Evolutionary conservation across 2,797 vertebrate species (phyloP).

Genomic region (Tragelaphus eurycerus): DNA sequence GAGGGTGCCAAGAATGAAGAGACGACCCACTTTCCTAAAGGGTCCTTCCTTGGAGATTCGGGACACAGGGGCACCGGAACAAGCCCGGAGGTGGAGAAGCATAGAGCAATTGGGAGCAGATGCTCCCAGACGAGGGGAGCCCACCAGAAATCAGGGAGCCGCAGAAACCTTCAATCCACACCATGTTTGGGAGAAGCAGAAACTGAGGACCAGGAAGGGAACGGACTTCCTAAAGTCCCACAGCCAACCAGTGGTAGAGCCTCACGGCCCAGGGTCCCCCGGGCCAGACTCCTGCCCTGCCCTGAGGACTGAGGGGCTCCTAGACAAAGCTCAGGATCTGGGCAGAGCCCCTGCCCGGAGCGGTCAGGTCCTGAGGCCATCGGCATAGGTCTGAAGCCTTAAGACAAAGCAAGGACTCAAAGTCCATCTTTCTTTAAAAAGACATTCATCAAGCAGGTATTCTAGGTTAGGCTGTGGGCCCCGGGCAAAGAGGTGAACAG

Average conservation of each 20-base stretch:
- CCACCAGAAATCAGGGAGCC: background rate
- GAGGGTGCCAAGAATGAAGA: background rate
- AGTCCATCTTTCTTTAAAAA: slow-evolving; percentile 17
- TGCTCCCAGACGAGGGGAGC: background rate
- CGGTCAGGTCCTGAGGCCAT: background rate
- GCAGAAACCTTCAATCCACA: background rate
- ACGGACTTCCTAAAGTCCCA: background rate
- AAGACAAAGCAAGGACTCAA: background rate
- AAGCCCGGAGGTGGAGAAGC: background rate
- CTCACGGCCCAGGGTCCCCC: background rate
- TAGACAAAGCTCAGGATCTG: background rate
- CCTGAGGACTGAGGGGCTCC: background rate
- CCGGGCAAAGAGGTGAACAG: background rate
- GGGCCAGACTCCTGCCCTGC: background rate
- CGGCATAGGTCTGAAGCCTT: background rate
- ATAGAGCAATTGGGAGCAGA: no score
- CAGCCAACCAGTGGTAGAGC: background rate
- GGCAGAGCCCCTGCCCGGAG: background rate
- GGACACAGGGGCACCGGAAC: background rate
- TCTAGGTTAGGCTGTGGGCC: background rate
- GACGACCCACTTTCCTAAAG: background rate
- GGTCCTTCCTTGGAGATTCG: background rate
- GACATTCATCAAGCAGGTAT: background rate
- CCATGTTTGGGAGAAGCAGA: background rate
- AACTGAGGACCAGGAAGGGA: background rate